Evolutionary conservation across 2,888 invertebrate genomes (phyloP).

Genomic region (Zaprionus bogoriensis): DNA sequence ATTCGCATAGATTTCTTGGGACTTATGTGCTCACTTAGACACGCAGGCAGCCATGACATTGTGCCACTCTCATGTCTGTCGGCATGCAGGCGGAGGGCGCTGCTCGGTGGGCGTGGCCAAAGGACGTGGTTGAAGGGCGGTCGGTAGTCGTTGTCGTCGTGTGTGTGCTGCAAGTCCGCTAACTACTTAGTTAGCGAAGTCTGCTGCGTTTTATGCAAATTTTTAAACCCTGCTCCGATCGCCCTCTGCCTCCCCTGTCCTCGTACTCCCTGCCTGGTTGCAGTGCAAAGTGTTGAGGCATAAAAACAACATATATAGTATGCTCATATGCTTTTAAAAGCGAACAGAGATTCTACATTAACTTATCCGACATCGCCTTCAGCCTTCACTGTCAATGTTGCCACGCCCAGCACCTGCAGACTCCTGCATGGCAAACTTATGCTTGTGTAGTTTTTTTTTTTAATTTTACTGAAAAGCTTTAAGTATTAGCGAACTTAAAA

Average conservation of each 20-base stretch:
- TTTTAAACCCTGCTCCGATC: background rate
- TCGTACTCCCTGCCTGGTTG: background rate
- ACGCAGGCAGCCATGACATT: conserved; percentile 49
- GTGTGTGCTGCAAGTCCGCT: conserved; percentile 45
- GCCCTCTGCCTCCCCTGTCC: background rate
- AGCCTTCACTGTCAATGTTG: conserved; percentile 1
- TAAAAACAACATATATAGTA: conserved; percentile 54
- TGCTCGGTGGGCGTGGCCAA: background rate
- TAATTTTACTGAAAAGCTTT: too few species aligned
- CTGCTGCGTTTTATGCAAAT: conserved; percentile 56
- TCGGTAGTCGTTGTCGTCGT: conserved; percentile 18
- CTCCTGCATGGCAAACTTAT: too few species aligned
- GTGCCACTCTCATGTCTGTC: background rate
- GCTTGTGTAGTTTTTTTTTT: too few species aligned
- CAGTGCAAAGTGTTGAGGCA: conserved; percentile 49
- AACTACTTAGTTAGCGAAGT: conserved; percentile 54
- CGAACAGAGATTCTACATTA: conserved; percentile 72
- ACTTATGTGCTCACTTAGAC: conserved; percentile 52
- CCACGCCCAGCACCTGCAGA: background rate
- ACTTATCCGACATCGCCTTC: conserved; percentile 54
- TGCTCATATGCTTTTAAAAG: conserved; percentile 61
- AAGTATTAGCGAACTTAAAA: too few species aligned
- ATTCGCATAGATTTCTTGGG: conserved; percentile 45
- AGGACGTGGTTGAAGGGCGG: background rate
- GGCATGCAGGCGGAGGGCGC: background rate